Conservation (phyloP, 2,797 vertebrate species). For the Balearica regulorum region DNA sequence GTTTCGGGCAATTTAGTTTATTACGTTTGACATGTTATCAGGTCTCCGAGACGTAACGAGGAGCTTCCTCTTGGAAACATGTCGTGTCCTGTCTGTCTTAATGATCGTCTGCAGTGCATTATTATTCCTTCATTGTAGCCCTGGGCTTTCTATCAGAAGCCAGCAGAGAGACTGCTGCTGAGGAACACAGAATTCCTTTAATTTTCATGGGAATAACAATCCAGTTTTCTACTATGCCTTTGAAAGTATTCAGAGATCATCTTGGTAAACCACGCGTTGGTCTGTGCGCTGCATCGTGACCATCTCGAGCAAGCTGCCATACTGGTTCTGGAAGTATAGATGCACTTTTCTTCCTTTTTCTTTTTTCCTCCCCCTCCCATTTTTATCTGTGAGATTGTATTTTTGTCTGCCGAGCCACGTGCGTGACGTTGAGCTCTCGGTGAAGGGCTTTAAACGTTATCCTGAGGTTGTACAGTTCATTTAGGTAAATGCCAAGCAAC, state of each 20-base stretch:
- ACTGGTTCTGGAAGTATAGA: neutral
- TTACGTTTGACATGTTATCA: neutral
- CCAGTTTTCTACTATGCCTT: neutral
- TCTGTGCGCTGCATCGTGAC: neutral
- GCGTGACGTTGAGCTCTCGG: neutral
- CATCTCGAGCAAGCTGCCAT: neutral
- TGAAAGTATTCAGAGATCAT: neutral
- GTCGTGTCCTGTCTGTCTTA: neutral
- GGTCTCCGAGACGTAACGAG: neutral
- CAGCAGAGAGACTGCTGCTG: neutral
- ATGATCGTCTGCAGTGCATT: neutral
- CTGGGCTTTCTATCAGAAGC: neutral
- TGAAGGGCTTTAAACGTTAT: neutral
- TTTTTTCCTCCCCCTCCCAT: fast-evolving
- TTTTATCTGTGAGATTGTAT: neutral
- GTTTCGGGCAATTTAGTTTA: conserved; percentile 28
- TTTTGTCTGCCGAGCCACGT: neutral
- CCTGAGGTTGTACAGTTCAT: neutral
- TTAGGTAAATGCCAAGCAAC: neutral
- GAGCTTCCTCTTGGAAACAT: neutral
- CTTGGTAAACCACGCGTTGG: neutral
- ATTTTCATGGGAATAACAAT: neutral
- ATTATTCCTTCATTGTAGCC: neutral
- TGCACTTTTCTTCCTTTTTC: neutral
- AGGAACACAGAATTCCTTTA: neutral